Conservation (phyloP, 2,797 vertebrate species). For the Ispidina picta region DNA sequence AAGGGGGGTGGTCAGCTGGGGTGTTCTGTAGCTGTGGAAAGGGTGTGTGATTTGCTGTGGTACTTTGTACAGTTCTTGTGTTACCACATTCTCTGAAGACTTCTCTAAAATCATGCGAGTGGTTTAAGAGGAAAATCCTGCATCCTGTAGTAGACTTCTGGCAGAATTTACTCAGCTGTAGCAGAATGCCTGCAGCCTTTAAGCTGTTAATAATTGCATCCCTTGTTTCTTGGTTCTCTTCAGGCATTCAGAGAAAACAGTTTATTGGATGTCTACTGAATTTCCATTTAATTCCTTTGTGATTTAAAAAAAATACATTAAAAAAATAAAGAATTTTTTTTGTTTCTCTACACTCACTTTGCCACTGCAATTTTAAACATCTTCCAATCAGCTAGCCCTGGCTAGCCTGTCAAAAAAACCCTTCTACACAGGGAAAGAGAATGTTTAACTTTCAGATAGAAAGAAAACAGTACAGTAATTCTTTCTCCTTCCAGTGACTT, state of each 20-base stretch:
- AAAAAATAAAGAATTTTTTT: not conserved
- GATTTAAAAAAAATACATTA: not conserved
- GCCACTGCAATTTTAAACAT: not conserved
- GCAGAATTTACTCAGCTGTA: not conserved
- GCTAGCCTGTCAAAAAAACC: not conserved
- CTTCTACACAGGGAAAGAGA: not conserved
- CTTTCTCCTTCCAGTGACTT: not conserved
- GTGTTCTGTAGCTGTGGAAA: not conserved
- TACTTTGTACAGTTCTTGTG: not conserved
- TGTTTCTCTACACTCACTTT: not conserved
- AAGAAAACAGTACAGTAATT: no score
- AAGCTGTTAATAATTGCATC: not conserved
- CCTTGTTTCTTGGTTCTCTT: not conserved
- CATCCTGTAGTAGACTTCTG: not conserved
- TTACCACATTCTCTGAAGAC: not conserved
- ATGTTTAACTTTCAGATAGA: not conserved
- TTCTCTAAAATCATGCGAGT: not conserved
- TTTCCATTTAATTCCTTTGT: not conserved
- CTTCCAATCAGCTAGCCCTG: not conserved
- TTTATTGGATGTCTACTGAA: not conserved
- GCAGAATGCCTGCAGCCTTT: not conserved
- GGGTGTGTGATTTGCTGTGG: not conserved
- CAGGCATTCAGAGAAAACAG: not conserved
- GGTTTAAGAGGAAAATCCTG: not conserved
- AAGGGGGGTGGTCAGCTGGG: fast-evolving